Percentiles rank a stretch among this genome's conserved stretches.
phyloP scores from a whole-genome alignment of 2,797 vertebrate species.

The Austrolebias charrua region DNA sequence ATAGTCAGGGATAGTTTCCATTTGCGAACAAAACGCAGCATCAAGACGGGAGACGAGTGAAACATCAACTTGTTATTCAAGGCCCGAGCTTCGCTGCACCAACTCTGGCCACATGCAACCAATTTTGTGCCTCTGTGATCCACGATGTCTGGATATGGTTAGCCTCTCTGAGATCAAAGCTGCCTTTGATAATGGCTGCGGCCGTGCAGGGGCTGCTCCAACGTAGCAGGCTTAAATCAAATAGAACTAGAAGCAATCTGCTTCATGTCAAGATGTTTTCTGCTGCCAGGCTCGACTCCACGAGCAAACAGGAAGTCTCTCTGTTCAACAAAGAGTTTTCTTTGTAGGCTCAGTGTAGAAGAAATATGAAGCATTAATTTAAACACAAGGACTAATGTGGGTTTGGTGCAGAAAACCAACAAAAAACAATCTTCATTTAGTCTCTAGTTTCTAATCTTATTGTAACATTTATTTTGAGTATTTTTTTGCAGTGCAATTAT shows the following conservation, averaged over 20 bases:
- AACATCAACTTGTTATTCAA: slow-evolving; percentile 76
- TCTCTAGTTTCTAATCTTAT: neutral
- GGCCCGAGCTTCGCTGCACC: slow-evolving; percentile 62
- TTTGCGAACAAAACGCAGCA: slow-evolving; percentile 33
- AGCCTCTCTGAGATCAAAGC: slow-evolving; percentile 91
- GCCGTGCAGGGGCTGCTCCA: slow-evolving; percentile 78
- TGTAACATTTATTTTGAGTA: neutral
- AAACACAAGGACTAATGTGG: neutral
- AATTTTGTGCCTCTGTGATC: slow-evolving; percentile 87
- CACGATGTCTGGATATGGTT: slow-evolving; percentile 93
- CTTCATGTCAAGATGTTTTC: slow-evolving; percentile 79
- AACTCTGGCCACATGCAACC: slow-evolving; percentile 86
- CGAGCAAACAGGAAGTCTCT: slow-evolving; percentile 59
- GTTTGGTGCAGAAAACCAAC: no score
- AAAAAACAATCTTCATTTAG: no score
- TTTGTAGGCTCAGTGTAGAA: slow-evolving; percentile 43
- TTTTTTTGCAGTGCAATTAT: neutral
- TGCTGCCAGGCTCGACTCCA: slow-evolving; percentile 69
- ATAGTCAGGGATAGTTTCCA: neutral
- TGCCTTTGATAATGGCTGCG: slow-evolving; percentile 85
- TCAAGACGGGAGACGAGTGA: slow-evolving; percentile 65
- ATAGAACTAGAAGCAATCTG: slow-evolving; percentile 79
- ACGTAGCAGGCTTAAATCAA: slow-evolving; percentile 75
- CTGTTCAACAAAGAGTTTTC: slow-evolving; percentile 33
- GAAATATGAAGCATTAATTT: slow-evolving; percentile 9